Evolutionary conservation across 1,140 invertebrate species (phyloP).

Genomic region (Hypothenemus hampei): DNA sequence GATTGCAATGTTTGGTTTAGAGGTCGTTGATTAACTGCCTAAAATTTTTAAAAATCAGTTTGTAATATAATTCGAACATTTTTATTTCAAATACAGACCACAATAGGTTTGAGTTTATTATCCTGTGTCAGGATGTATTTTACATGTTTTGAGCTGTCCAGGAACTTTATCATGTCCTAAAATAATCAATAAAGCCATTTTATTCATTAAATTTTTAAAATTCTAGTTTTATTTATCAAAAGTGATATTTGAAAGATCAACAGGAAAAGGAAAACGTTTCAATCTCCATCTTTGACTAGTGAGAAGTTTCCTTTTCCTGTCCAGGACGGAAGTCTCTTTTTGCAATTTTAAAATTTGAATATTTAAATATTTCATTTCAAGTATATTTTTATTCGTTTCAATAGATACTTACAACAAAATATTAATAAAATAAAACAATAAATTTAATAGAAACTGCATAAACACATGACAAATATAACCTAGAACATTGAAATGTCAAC

Average conservation of each 20-base stretch:
- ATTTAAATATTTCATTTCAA: no score
- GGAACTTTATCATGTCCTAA: conserved; percentile 39
- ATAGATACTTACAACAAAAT: no score
- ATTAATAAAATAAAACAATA: no score
- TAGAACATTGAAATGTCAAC: no score
- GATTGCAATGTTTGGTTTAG: conserved; percentile 1
- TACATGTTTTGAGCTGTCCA: conserved; percentile 24
- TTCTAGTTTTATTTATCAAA: conserved; percentile 23
- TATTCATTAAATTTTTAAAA: conserved; percentile 6
- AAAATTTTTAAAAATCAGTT: no score
- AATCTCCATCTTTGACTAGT: conserved; percentile 39
- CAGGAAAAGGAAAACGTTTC: conserved; percentile 35
- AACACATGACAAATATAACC: no score
- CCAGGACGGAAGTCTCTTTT: conserved; percentile 38
- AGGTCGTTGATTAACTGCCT: no score
- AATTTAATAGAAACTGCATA: no score
- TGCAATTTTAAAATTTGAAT: not conserved
- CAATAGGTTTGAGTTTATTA: conserved; percentile 16
- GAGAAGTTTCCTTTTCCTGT: conserved; percentile 46
- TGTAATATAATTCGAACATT: not conserved
- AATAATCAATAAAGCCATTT: conserved; percentile 20
- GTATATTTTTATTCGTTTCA: no score
- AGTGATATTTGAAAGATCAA: conserved; percentile 27
- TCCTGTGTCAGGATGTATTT: conserved; percentile 30
- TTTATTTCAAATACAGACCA: conserved; percentile 6